phyloP scores from a whole-genome alignment of 1,140 invertebrate genomes.

The Papilio aristodemus region DNA sequence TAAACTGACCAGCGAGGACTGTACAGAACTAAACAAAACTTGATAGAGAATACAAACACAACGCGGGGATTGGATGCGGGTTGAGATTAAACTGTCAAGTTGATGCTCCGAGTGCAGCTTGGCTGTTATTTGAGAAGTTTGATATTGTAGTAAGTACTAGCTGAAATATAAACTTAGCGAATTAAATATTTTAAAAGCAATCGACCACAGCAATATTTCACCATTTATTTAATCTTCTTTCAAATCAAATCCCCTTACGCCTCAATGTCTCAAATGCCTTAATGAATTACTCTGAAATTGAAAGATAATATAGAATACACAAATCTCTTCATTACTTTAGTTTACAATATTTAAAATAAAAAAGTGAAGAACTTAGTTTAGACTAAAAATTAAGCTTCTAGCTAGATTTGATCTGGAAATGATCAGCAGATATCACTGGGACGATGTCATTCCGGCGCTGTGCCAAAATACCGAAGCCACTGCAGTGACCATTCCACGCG shows the following conservation, averaged over 20 bases:
- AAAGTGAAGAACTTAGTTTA: not conserved
- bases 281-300: too few relatives aligned
- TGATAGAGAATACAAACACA: conserved; percentile 14
- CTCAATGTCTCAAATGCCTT: too few relatives aligned
- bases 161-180: too few relatives aligned
- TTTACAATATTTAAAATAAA: not conserved
- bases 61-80: conserved; percentile 25
- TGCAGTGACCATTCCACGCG: conserved; percentile 1
- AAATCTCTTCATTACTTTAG: not conserved
- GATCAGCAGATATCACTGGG: not conserved
- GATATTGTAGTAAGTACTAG: not conserved
- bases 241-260: too few relatives aligned
- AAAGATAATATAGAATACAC: not conserved
- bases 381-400: not conserved
- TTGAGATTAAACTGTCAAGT: conserved; percentile 15
- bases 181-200: not conserved
- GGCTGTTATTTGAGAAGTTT: conserved; percentile 17
- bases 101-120: not conserved
- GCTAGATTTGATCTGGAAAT: not conserved
- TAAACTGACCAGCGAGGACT: not conserved
- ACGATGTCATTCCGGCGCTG: conserved; percentile 2
- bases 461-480: conserved; percentile 24
- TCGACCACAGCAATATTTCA: too few relatives aligned
- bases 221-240: too few relatives aligned
- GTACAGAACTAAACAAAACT: conserved; percentile 19